phyloP scores from a whole-genome alignment of 2,888 invertebrate species.

The Metalampra italica region DNA sequence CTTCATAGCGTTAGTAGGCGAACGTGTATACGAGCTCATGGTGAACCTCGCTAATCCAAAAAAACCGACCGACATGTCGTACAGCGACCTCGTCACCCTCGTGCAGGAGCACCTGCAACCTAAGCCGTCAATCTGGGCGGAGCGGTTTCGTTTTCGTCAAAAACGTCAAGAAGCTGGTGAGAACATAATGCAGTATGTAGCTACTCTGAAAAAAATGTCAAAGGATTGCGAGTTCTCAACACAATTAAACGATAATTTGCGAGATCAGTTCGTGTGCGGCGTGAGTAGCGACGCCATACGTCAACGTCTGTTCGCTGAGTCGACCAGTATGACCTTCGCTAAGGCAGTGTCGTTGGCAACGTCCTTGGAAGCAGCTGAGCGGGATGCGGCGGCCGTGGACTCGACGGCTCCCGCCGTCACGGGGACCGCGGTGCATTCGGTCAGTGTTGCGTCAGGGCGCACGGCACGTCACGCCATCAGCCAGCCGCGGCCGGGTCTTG shows the following conservation, averaged over 20 bases:
- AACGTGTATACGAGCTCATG: slow-evolving; percentile 3
- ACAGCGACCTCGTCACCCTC: not conserved
- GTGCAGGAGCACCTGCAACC: slow-evolving; percentile 10
- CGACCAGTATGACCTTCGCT: not conserved
- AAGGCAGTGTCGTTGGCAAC: slow-evolving; percentile 1
- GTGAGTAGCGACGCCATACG: slow-evolving; percentile 4
- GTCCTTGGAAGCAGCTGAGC: slow-evolving; percentile 2
- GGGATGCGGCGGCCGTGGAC: slow-evolving; percentile 5
- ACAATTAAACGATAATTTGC: slow-evolving; percentile 4
- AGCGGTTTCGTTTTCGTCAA: slow-evolving; percentile 11
- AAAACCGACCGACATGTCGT: slow-evolving; percentile 5
- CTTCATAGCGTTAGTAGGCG: slow-evolving; percentile 1
- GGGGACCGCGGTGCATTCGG: not conserved
- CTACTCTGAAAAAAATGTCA: slow-evolving; percentile 5
- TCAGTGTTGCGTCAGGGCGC: not conserved
- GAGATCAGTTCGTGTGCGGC: slow-evolving; percentile 10
- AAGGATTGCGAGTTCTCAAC: slow-evolving; percentile 1
- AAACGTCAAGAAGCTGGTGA: slow-evolving; percentile 2
- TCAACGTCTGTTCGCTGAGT: slow-evolving; percentile 9
- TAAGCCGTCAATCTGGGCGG: slow-evolving; percentile 6
- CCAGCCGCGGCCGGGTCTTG: not conserved
- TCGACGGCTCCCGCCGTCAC: too few relatives aligned
- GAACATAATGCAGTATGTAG: slow-evolving; percentile 6
- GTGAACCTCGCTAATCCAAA: slow-evolving; percentile 3
- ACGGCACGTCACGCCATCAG: not conserved